These are phyloP conservation scores for Leptinotarsa peninsularis DNA, from an alignment of 2,888 invertebrate species.

Conservation along the genomic window DNA sequence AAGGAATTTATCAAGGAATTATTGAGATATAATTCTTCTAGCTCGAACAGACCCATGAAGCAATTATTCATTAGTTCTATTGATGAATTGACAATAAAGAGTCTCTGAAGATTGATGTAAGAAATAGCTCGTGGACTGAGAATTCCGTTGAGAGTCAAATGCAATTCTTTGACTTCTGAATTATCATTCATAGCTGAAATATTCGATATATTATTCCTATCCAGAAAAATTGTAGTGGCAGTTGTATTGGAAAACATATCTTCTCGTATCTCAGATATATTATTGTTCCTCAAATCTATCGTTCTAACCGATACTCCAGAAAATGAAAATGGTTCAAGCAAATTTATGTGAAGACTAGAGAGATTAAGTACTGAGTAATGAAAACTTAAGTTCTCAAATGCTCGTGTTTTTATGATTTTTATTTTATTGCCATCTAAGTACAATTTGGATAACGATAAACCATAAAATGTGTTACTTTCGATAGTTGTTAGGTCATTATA, in stretches of 20 bases:
- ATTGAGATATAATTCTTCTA: constrained; percentile 25
- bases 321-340: constrained; percentile 21
- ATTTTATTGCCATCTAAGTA: constrained; percentile 10
- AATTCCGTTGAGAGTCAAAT: constrained; percentile 23
- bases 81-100: constrained; percentile 20
- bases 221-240: constrained; percentile 4
- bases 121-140: constrained; percentile 7
- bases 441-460: background rate
- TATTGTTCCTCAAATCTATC: constrained; percentile 29
- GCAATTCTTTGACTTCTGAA: constrained; percentile 7
- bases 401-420: constrained; percentile 6
- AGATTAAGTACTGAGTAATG: background rate
- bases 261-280: constrained; percentile 13
- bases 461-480: constrained; percentile 2
- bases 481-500: constrained; percentile 16
- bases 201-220: constrained; percentile 24
- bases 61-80: constrained; percentile 20
- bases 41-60: constrained; percentile 23
- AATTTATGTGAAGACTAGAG: constrained; percentile 11
- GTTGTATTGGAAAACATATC: constrained; percentile 17
- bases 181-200: constrained; percentile 11
- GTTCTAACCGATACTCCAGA: background rate
- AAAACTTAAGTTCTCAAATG: constrained; percentile 14
- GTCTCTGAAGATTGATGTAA: constrained; percentile 11
- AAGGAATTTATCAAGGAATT: constrained; percentile 20